Evolutionary conservation across 1,140 invertebrate genomes (phyloP).

Genomic region (Drosophila varians): DNA sequence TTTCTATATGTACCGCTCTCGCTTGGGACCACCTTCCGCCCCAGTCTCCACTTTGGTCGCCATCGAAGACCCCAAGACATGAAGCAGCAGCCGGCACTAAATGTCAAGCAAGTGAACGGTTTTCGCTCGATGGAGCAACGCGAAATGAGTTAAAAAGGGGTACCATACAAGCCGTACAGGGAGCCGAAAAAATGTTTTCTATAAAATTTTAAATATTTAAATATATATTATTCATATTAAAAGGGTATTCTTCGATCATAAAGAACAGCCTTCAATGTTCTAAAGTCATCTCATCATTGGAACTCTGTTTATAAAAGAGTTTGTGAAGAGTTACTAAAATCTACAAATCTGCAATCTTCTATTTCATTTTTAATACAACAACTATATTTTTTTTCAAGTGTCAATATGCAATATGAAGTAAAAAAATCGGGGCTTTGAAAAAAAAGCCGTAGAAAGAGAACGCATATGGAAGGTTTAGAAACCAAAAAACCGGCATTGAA

Average conservation of each 20-base stretch:
- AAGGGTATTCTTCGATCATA: no score
- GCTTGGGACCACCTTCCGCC: conserved; percentile 7
- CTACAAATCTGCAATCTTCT: no score
- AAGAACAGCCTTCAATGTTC: no score
- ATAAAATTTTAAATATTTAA: no score
- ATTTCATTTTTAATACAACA: background rate
- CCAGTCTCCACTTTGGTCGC: conserved; percentile 22
- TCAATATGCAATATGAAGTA: conserved; percentile 3
- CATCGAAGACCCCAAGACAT: conserved; percentile 36
- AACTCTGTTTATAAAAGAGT: no score
- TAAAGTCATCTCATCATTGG: no score
- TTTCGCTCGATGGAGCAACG: conserved; percentile 10
- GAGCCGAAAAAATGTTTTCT: background rate
- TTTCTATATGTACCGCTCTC: background rate
- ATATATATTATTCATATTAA: no score
- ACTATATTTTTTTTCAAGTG: conserved; percentile 6
- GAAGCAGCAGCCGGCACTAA: conserved; percentile 61
- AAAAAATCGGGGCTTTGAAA: background rate
- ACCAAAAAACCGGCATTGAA: conserved; percentile 1
- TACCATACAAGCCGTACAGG: background rate
- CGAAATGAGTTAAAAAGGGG: background rate
- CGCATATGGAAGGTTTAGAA: conserved; percentile 16
- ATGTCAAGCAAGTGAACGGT: conserved; percentile 66
- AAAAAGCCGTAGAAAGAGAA: conserved; percentile 4
- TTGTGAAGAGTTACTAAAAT: no score